Percentiles rank a stretch among this genome's conserved stretches.
phyloP scores from a whole-genome alignment of 2,797 vertebrate genomes.

The Cichlasoma orientale region DNA sequence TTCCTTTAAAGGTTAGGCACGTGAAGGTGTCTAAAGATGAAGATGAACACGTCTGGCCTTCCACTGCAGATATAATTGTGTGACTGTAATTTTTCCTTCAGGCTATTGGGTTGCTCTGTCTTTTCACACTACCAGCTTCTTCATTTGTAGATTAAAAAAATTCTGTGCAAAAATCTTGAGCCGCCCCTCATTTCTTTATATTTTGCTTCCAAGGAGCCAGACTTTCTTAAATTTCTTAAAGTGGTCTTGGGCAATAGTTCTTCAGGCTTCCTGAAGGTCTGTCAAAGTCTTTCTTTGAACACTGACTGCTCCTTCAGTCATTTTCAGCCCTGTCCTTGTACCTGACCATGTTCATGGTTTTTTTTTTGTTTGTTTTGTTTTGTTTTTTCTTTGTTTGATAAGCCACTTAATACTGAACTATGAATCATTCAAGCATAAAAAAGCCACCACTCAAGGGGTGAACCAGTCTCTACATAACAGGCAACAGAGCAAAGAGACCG shows the following conservation, averaged over 20 bases:
- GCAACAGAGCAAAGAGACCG: background rate
- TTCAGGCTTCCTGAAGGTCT: background rate
- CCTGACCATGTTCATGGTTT: background rate
- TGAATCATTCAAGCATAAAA: background rate
- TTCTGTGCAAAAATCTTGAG: too few relatives aligned
- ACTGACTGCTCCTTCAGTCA: background rate
- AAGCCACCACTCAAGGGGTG: background rate
- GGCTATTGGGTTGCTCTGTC: too few relatives aligned
- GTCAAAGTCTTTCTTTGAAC: background rate
- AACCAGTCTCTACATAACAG: background rate
- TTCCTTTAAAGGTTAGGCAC: background rate
- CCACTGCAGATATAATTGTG: background rate
- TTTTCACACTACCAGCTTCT: too few relatives aligned
- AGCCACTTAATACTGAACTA: background rate
- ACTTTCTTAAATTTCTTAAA: background rate
- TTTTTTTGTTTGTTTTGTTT: too few relatives aligned
- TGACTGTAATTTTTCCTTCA: too few relatives aligned
- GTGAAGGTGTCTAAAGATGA: background rate
- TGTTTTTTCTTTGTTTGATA: background rate
- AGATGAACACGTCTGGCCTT: background rate
- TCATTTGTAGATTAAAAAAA: too few relatives aligned
- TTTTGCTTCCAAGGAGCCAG: too few relatives aligned
- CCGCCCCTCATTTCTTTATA: too few relatives aligned
- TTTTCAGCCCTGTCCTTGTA: background rate
- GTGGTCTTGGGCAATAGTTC: background rate